phyloP scores from a whole-genome alignment of 2,797 vertebrate species.

The Protosalanx chinensis region DNA sequence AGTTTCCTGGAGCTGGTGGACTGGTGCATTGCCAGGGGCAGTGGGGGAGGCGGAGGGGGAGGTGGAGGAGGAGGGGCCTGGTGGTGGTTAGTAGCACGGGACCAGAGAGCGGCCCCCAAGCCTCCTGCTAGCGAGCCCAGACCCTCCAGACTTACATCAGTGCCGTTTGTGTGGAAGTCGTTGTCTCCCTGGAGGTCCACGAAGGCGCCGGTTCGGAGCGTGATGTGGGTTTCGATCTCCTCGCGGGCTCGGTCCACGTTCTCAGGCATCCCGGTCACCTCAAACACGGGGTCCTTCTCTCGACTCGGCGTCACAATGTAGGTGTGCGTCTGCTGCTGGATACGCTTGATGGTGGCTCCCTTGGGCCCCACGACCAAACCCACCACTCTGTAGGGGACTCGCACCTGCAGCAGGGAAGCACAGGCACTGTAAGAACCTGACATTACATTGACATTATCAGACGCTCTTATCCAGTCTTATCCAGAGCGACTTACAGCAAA shows the following conservation, averaged over 20 bases:
- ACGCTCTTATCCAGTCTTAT: too few species aligned
- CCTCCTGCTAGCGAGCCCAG: conserved; percentile 66
- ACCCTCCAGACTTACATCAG: conserved; percentile 91
- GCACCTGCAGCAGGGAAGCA: conserved; percentile 75
- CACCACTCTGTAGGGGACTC: conserved; percentile 95
- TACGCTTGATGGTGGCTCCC: conserved; percentile 96
- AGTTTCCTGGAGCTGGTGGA: conserved; percentile 67
- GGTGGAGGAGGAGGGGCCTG: conserved; percentile 26
- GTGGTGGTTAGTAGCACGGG: conserved; percentile 74
- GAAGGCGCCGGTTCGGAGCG: conserved; percentile 90
- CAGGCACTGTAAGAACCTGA: neutral
- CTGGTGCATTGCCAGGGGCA: conserved; percentile 72
- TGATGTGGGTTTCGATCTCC: conserved; percentile 98
- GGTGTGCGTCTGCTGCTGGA: conserved; percentile 97
- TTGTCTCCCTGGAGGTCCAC: conserved; percentile 87
- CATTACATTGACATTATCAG: too few species aligned
- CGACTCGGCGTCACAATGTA: conserved; percentile 96
- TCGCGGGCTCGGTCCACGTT: conserved; percentile 93
- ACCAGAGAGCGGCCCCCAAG: conserved; percentile 78
- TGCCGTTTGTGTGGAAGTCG: conserved; percentile 97
- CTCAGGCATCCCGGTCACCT: conserved; percentile 97
- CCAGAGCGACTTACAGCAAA: too few species aligned
- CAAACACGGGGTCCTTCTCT: conserved; percentile 95
- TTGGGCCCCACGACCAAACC: conserved; percentile 96
- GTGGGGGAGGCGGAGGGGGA: conserved; percentile 56